Evolutionary conservation across 1,140 invertebrate species (phyloP), one percentile per base, ranked within the genome.

Genomic region (Bradysia coprophila): DNA sequence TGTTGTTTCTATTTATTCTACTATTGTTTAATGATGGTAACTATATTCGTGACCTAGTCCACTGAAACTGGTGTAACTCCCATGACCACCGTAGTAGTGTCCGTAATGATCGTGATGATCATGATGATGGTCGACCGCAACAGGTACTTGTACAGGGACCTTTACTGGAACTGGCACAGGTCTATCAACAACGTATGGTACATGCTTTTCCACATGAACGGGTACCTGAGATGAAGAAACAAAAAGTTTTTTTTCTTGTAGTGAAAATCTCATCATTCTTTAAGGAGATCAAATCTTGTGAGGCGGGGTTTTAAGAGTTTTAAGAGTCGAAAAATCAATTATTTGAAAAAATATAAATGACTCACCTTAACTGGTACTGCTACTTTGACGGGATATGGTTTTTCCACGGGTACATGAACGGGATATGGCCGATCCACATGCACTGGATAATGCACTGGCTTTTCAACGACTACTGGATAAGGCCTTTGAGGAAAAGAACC

Each of bases 381-480:
- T 10, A 32, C 28, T 10, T n/a, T 32, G 28, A 65, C 62, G 4
- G 71, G 65, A 19, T 68, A 62, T n/a, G 66, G 67, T 46, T 61
- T 71, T 44, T 71, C 66, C 0, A 73, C 66, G 0, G 63, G 57
- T 10, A 32, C 28, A 10, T 32, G 28, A 9, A 71, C 67, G 28
- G 64, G 59, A 42, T 71, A 68, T 18, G 71, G 68, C 52, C 64
- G 66, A 52, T 66, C 65, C 41, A 73, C 71, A 40, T 73, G 68
- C 38, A 76, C 74, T 46, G 71, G 65, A 52, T 70, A 67, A 13
- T 69, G 64, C 13, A 75, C 67, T 21, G 69, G 72, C 45, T 69
- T 67, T 42, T 70, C 67, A 31, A 73, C 66, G 18, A 51, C 62
- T 33, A 67, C 66, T n/a, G 71, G 63, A 24, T 69, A 62, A 38